Evolutionary conservation across 2,888 invertebrate species (phyloP).

Genomic region (Polylopha cassiicola): DNA sequence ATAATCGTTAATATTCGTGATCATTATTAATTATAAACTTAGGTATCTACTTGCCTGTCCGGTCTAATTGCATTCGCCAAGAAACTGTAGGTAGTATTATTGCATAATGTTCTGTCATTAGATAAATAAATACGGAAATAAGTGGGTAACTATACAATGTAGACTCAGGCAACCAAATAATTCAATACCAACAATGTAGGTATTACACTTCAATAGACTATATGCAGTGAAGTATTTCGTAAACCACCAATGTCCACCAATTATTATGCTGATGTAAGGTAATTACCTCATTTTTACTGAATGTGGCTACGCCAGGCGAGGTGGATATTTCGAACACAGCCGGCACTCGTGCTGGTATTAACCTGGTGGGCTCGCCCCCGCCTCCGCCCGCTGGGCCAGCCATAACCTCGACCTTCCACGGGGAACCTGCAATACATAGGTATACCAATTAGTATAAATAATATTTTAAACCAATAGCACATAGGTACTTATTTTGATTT

Average conservation of each 20-base stretch:
- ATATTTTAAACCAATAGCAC: too few relatives aligned
- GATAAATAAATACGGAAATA: too few relatives aligned
- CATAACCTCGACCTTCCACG: conserved; percentile 96
- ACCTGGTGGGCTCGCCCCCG: conserved; percentile 90
- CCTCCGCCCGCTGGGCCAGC: conserved; percentile 82
- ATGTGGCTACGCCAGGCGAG: conserved; percentile 63
- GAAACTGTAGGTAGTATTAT: too few relatives aligned
- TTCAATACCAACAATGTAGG: too few relatives aligned
- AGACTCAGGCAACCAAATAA: too few relatives aligned
- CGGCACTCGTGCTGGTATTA: conserved; percentile 92
- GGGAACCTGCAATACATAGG: conserved; percentile 84
- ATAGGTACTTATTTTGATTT: too few relatives aligned
- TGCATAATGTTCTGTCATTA: too few relatives aligned
- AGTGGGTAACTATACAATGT: too few relatives aligned
- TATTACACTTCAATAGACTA: background rate
- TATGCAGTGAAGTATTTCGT: background rate
- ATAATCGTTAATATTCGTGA: too few relatives aligned
- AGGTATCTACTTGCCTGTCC: too few relatives aligned
- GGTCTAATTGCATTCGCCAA: too few relatives aligned
- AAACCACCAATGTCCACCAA: background rate
- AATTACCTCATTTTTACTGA: conserved; percentile 64
- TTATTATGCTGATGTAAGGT: background rate
- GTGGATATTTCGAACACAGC: conserved; percentile 94
- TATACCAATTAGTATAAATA: conserved; percentile 33
- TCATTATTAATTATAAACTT: too few relatives aligned